Evolutionary conservation across 2,797 vertebrate species (phyloP).

Genomic region (Enteromius thamalakanensis): DNA sequence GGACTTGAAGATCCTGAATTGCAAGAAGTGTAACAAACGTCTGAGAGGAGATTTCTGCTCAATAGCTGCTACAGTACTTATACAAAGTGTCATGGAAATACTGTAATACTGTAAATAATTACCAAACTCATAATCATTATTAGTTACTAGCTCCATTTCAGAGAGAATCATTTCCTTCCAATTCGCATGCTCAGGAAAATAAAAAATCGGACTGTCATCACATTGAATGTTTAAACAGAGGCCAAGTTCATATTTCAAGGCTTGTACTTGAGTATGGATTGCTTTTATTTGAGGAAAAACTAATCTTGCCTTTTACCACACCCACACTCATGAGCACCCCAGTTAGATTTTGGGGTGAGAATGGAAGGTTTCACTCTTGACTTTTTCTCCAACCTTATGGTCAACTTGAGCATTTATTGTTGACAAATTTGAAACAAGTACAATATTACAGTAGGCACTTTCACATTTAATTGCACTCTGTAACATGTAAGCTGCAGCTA

Average conservation of each 20-base stretch:
- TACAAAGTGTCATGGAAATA: too few relatives aligned
- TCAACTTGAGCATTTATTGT: background rate
- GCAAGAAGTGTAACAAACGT: too few relatives aligned
- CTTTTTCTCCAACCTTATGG: constrained; percentile 42
- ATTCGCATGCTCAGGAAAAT: background rate
- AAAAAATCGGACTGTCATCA: background rate
- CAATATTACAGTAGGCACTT: background rate
- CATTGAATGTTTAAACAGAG: background rate
- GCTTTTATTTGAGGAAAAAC: too few relatives aligned
- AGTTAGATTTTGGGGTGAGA: constrained; percentile 32
- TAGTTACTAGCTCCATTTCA: too few relatives aligned
- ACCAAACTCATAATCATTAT: too few relatives aligned
- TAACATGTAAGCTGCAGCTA: background rate
- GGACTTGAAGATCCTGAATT: constrained; percentile 1
- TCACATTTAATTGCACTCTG: background rate
- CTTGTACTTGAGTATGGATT: too few relatives aligned
- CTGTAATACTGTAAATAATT: too few relatives aligned
- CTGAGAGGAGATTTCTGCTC: too few relatives aligned
- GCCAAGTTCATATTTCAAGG: background rate
- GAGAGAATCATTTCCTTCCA: background rate
- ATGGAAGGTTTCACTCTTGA: constrained; percentile 51
- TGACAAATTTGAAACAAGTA: background rate
- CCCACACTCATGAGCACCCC: constrained; percentile 35
- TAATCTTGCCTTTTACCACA: background rate
- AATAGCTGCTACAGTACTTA: too few relatives aligned